Conservation (phyloP, 2,888 invertebrate genomes). For the Stramonita haemastoma region DNA sequence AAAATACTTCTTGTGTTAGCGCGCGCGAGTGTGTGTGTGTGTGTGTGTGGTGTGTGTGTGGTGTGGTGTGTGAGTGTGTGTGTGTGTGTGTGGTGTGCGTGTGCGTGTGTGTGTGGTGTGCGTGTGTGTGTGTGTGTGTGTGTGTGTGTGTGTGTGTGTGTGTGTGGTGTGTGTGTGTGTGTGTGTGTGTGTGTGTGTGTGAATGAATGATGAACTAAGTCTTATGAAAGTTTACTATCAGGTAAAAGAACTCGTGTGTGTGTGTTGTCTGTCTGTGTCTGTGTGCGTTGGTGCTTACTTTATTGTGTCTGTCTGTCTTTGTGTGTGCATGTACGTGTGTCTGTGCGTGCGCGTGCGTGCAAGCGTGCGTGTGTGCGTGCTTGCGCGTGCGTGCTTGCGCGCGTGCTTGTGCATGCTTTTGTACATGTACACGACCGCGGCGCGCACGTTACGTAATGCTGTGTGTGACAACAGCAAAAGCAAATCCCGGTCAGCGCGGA, state of each 20-base stretch:
- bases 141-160: neutral
- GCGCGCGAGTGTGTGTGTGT: too few relatives aligned
- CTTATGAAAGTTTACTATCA: too few relatives aligned
- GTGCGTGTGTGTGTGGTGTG: neutral
- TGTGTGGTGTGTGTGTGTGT: neutral
- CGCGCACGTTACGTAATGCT: neutral
- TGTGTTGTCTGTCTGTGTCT: too few relatives aligned
- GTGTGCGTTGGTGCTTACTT: neutral
- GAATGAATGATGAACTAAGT: too few relatives aligned
- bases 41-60: too few relatives aligned
- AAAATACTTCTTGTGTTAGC: too few relatives aligned
- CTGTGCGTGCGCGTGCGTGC: neutral
- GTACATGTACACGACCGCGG: neutral
- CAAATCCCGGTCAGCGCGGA: constrained; percentile 87
- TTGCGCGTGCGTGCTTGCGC: neutral
- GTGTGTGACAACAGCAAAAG: constrained; percentile 76
- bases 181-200: constrained; percentile 7
- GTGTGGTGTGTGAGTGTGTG: neutral
- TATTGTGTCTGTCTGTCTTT: neutral
- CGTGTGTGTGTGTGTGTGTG: neutral
- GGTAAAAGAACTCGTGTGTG: too few relatives aligned
- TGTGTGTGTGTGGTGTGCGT: neutral
- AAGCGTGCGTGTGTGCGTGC: neutral
- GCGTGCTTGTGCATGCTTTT: neutral
- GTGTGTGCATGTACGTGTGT: neutral